Percentiles rank a stretch among this genome's conserved stretches.
Evolutionary conservation across 2,888 invertebrate species (phyloP).

Genomic region (Desoria tigrina): DNA sequence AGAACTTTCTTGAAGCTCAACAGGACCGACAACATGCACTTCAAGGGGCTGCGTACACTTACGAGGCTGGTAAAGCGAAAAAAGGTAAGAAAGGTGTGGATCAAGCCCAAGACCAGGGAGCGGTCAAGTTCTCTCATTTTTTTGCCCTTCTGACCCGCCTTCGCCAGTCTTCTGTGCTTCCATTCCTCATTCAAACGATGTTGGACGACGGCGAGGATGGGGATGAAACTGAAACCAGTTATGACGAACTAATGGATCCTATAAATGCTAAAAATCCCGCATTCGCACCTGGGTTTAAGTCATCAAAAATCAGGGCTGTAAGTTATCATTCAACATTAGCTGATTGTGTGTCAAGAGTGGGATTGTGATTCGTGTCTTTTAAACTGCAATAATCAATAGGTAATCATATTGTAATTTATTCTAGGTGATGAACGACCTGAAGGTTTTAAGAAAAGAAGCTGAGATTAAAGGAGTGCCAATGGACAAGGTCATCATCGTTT

Average conservation of each 20-base stretch:
- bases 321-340: slow-evolving; percentile 6
- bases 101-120: slow-evolving; percentile 3
- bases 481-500: slow-evolving; percentile 82
- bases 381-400: too few relatives aligned
- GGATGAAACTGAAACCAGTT: slow-evolving; percentile 58
- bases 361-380: background rate
- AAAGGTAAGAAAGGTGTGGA: slow-evolving; percentile 3
- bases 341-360: background rate
- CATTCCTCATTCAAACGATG: slow-evolving; percentile 73
- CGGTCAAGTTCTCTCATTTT: slow-evolving; percentile 63
- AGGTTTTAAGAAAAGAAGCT: slow-evolving; percentile 58
- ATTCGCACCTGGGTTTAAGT: slow-evolving; percentile 36
- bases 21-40: slow-evolving; percentile 27
- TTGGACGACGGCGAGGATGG: slow-evolving; percentile 60
- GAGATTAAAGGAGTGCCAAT: slow-evolving; percentile 61
- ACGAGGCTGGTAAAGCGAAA: slow-evolving; percentile 22
- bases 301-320: slow-evolving; percentile 44
- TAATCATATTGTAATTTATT: slow-evolving; percentile 1
- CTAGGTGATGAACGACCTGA: background rate
- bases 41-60: slow-evolving; percentile 39
- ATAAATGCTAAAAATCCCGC: slow-evolving; percentile 42
- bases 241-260: slow-evolving; percentile 48
- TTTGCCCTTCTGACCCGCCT: slow-evolving; percentile 81
- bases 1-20: slow-evolving; percentile 34
- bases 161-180: slow-evolving; percentile 87